phyloP scores from a whole-genome alignment of 2,113 vertebrate species.

The Cathartes aura region DNA sequence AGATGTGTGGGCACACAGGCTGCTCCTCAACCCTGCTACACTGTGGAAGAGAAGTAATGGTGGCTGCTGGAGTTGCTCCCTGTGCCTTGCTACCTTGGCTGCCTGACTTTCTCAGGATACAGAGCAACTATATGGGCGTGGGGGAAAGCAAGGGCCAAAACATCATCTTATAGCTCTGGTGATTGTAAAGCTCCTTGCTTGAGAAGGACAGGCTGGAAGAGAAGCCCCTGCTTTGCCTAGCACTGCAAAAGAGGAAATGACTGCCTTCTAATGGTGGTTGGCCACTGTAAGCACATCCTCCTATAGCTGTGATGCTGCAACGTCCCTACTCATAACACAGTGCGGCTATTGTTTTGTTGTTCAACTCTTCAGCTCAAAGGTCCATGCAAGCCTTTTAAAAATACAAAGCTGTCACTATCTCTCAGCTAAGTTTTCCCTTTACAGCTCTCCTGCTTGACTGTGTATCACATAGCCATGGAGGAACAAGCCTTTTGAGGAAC shows the following conservation, averaged over 20 bases:
- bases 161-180: neutral
- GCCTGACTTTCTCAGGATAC: neutral
- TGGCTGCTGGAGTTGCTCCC: neutral
- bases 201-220: neutral
- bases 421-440: neutral
- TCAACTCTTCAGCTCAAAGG: neutral
- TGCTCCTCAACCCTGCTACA: neutral
- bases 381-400: neutral
- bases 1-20: neutral
- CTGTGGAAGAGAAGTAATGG: neutral
- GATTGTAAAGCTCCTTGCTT: neutral
- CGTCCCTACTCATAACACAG: rapidly evolving
- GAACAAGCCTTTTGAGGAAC: neutral
- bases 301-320: neutral
- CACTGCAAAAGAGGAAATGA: neutral
- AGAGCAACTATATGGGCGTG: neutral
- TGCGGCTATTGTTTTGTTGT: neutral
- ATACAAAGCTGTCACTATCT: neutral
- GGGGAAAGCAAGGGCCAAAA: neutral
- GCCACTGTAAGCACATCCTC: neutral
- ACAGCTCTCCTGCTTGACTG: neutral
- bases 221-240: neutral
- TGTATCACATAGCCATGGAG: neutral
- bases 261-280: neutral
- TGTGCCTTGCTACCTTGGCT: neutral